These are phyloP conservation scores for Cotesia glomerata DNA, from an alignment of 1,140 invertebrate species.

Conservation along the genomic window DNA sequence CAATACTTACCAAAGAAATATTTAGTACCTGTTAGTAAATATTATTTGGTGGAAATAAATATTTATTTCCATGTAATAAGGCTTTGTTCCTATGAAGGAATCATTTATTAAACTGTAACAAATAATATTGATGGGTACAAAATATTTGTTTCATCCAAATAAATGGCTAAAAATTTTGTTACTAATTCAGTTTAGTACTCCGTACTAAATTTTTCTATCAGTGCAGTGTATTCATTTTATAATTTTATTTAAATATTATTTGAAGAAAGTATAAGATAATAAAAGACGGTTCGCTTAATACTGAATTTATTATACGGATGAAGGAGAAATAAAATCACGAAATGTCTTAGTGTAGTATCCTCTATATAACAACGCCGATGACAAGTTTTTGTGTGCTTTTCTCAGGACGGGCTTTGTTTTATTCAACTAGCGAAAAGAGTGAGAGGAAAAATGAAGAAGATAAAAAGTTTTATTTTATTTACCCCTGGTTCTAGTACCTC, in stretches of 20 bases:
- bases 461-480: not conserved
- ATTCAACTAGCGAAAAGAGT: conserved; percentile 16
- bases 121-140: too few species aligned
- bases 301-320: conserved; percentile 29
- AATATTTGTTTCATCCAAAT: too few species aligned
- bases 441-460: too few species aligned
- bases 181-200: too few species aligned
- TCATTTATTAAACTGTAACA: too few species aligned
- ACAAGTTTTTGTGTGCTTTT: conserved; percentile 3
- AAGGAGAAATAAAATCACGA: conserved; percentile 27
- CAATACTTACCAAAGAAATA: too few species aligned
- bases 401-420: conserved; percentile 16
- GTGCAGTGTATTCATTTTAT: not conserved
- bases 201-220: too few species aligned
- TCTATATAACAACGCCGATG: not conserved
- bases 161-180: too few species aligned
- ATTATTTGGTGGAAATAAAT: too few species aligned
- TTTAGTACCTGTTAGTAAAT: too few species aligned
- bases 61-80: too few species aligned
- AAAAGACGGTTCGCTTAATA: conserved; percentile 18
- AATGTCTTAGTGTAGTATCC: not conserved
- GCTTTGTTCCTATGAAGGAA: too few species aligned
- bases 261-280: not conserved
- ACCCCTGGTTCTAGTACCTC: not conserved
- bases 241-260: not conserved